Evolutionary conservation across 2,113 vertebrate species (phyloP).

Genomic region (Chamaea fasciata): DNA sequence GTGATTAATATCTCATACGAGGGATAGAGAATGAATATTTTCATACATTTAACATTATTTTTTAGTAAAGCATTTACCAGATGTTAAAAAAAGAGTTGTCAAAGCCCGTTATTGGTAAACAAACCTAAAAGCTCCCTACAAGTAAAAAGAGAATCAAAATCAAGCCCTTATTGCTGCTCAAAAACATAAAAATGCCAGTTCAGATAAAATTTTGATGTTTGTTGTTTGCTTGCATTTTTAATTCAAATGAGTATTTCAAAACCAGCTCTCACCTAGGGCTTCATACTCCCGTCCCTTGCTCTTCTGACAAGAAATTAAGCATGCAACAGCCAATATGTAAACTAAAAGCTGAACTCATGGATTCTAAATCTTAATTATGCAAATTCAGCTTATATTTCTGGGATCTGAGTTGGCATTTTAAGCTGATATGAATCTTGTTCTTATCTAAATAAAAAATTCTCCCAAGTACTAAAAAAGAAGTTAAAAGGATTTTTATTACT

Average conservation of each 20-base stretch:
- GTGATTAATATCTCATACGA: not conserved
- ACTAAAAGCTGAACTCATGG: not conserved
- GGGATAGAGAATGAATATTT: not conserved
- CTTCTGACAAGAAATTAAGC: not conserved
- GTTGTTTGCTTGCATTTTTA: not conserved
- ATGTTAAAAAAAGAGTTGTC: not conserved
- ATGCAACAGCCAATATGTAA: not conserved
- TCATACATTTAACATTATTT: not conserved
- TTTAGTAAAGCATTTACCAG: not conserved
- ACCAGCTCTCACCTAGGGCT: not conserved
- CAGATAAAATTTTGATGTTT: not conserved
- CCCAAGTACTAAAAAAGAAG: not conserved
- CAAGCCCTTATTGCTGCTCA: not conserved
- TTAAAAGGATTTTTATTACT: not conserved
- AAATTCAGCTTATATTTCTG: not conserved
- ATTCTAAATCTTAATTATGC: not conserved
- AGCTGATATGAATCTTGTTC: not conserved
- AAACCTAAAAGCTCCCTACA: not conserved
- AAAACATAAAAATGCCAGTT: not conserved
- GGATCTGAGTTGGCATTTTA: not conserved
- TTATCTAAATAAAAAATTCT: not conserved
- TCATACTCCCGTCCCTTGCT: not conserved
- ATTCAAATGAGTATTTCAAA: not conserved
- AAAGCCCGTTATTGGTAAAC: not conserved
- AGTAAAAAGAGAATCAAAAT: not conserved